These are phyloP conservation scores for Drosophila sordidula DNA, from an alignment of 2,888 invertebrate species.

Conservation along the genomic window DNA sequence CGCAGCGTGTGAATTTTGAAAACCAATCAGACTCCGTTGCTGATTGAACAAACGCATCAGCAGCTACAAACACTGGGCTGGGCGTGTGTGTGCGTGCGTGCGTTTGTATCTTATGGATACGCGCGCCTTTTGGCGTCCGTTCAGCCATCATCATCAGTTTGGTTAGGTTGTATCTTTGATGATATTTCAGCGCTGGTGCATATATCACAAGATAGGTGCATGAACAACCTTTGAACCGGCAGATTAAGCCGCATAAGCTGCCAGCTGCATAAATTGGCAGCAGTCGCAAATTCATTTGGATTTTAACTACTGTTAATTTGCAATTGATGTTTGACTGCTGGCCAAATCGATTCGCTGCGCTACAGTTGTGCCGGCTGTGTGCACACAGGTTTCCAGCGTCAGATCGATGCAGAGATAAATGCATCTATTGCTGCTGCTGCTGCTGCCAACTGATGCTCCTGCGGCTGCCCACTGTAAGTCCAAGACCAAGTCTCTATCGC, in stretches of 20 bases:
- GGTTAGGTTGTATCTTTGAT: conserved; percentile 23
- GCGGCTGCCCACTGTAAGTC: conserved; percentile 50
- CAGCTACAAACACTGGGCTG: background rate
- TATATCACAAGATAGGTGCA: conserved; percentile 39
- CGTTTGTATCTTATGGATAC: conserved; percentile 28
- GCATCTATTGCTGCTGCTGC: conserved; percentile 60
- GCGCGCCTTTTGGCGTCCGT: conserved; percentile 25
- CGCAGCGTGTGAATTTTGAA: conserved; percentile 66
- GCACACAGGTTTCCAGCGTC: conserved; percentile 31
- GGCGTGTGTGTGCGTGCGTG: background rate
- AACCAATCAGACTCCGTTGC: conserved; percentile 60
- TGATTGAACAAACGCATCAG: conserved; percentile 36
- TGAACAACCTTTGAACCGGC: conserved; percentile 54
- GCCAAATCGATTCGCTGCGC: conserved; percentile 68
- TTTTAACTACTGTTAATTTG: conserved; percentile 75
- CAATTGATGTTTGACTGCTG: conserved; percentile 68
- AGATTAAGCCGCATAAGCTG: conserved; percentile 45
- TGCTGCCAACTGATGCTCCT: background rate
- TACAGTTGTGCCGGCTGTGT: conserved; percentile 35
- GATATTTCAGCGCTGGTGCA: conserved; percentile 32
- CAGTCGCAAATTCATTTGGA: conserved; percentile 57
- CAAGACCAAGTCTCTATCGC: conserved; percentile 34
- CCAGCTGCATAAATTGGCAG: conserved; percentile 63
- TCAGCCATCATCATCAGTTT: conserved; percentile 42
- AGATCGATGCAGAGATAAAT: conserved; percentile 78